phyloP scores from a whole-genome alignment of 2,888 invertebrate genomes.

The Gerosis bhagava region DNA sequence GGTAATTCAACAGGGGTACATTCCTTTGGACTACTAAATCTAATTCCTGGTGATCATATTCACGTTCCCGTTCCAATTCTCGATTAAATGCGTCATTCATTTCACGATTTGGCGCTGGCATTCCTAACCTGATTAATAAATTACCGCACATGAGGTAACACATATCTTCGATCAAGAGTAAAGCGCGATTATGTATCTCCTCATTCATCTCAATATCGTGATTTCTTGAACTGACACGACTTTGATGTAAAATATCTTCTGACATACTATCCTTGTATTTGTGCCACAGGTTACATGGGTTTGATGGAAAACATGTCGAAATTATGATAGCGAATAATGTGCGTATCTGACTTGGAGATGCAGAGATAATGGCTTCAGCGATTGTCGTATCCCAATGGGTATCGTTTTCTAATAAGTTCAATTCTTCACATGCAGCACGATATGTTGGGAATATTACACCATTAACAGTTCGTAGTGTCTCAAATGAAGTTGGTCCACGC shows the following conservation, averaged over 20 bases:
- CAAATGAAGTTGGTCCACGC: slow-evolving; percentile 35
- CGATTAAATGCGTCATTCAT: slow-evolving; percentile 40
- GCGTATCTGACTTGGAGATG: slow-evolving; percentile 40
- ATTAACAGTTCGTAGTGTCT: slow-evolving; percentile 37
- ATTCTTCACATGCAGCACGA: slow-evolving; percentile 38
- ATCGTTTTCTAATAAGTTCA: slow-evolving; percentile 39
- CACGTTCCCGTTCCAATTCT: slow-evolving; percentile 45
- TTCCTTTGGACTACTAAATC: slow-evolving; percentile 15
- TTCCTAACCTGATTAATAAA: slow-evolving; percentile 36
- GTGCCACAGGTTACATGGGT: slow-evolving; percentile 39
- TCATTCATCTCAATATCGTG: slow-evolving; percentile 30
- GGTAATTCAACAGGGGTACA: slow-evolving; percentile 24
- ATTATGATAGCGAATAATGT: slow-evolving; percentile 34
- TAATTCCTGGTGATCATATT: slow-evolving; percentile 32
- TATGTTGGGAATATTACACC: slow-evolving; percentile 34
- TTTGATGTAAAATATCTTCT: slow-evolving; percentile 42
- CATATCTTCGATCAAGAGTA: slow-evolving; percentile 46
- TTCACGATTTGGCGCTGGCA: slow-evolving; percentile 39
- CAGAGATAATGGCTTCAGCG: slow-evolving; percentile 38
- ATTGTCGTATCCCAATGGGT: slow-evolving; percentile 36
- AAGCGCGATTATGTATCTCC: slow-evolving; percentile 36
- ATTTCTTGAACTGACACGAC: slow-evolving; percentile 37
- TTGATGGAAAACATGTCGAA: slow-evolving; percentile 20
- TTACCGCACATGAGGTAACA: slow-evolving; percentile 42
- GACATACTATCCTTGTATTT: slow-evolving; percentile 42